Conservation (phyloP, 2,888 invertebrate species). For the Patella depressa region DNA sequence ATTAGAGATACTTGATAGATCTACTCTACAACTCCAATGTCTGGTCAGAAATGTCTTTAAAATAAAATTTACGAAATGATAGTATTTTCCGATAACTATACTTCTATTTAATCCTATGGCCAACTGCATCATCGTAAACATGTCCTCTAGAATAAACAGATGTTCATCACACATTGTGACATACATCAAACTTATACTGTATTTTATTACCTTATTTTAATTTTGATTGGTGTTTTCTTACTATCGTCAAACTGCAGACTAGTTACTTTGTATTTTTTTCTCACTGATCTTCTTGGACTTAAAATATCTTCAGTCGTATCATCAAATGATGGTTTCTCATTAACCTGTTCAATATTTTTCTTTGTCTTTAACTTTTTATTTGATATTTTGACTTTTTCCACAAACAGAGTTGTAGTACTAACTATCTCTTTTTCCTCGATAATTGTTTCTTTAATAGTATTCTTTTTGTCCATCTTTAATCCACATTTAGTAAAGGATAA, state of each 20-base stretch:
- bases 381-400: not conserved
- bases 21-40: too few relatives aligned
- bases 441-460: not conserved
- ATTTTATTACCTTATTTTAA: constrained; percentile 42
- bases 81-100: too few relatives aligned
- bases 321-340: not conserved
- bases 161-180: too few relatives aligned
- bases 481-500: constrained; percentile 40
- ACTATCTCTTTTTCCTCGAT: not conserved
- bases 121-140: too few relatives aligned
- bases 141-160: too few relatives aligned
- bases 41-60: too few relatives aligned
- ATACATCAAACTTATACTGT: not conserved
- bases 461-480: not conserved
- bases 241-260: constrained; percentile 46
- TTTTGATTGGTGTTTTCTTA: constrained; percentile 48
- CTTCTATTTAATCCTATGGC: too few relatives aligned
- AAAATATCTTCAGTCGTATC: not conserved
- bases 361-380: not conserved
- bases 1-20: too few relatives aligned
- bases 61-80: too few relatives aligned
- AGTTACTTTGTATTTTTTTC: constrained; percentile 47
- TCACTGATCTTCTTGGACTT: constrained; percentile 30
- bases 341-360: not conserved
- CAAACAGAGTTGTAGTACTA: not conserved